Conservation (phyloP, 2,113 vertebrate genomes). For the Girardinichthys multiradiatus region DNA sequence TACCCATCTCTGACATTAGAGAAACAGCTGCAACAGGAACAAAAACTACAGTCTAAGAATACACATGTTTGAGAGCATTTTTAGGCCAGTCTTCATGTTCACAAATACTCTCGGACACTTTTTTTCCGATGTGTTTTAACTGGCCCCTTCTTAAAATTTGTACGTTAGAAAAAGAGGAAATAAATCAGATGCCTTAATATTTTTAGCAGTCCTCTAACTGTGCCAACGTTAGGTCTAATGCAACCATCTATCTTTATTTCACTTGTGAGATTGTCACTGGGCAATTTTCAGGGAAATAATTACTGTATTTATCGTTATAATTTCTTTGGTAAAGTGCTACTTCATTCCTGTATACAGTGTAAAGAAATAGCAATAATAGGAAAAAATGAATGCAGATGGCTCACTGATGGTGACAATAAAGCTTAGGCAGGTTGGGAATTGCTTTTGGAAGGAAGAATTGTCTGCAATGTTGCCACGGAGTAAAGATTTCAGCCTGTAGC, state of each 20-base stretch:
- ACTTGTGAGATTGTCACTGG: slow-evolving; percentile 25
- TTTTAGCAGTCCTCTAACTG: background rate
- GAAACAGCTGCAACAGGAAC: background rate
- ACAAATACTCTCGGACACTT: background rate
- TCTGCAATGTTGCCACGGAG: slow-evolving; percentile 1
- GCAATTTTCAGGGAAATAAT: slow-evolving; percentile 18
- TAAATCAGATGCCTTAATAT: background rate
- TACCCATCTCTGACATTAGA: background rate
- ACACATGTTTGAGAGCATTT: background rate
- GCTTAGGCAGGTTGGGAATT: background rate
- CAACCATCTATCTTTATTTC: slow-evolving; percentile 3
- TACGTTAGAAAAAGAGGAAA: background rate
- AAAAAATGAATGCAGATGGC: slow-evolving; percentile 8
- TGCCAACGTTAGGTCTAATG: too few relatives aligned
- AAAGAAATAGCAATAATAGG: background rate
- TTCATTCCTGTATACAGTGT: background rate
- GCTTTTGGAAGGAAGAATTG: background rate
- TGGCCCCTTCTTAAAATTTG: background rate
- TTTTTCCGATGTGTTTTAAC: background rate
- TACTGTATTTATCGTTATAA: slow-evolving; percentile 2
- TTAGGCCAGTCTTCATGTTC: background rate
- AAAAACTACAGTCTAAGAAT: background rate
- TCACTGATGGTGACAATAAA: background rate
- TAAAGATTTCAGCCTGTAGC: background rate
- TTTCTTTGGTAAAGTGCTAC: slow-evolving; percentile 40